A percentile compares a stretch with the other conserved stretches of the same genome.
Evolutionary conservation across 2,113 vertebrate genomes (phyloP).

Genomic region (Oryzias celebensis): DNA sequence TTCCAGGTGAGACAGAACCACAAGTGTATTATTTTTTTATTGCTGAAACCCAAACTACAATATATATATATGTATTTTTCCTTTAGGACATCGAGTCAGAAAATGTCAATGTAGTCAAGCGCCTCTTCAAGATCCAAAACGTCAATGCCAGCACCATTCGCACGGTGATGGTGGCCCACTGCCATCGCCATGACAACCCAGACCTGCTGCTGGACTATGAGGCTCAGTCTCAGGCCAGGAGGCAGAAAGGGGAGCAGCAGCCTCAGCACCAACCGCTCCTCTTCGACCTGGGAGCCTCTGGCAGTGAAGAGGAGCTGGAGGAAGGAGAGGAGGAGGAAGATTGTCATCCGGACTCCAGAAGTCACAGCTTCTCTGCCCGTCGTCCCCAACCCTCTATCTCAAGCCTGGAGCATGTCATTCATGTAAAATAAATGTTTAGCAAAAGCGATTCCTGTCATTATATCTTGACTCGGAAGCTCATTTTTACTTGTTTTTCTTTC

Average conservation of each 20-base stretch:
- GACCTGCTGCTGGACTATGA: slow-evolving; percentile 86
- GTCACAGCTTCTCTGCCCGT: slow-evolving; percentile 25
- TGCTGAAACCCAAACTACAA: no score
- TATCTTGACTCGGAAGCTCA: neutral
- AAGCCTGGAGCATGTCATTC: slow-evolving; percentile 71
- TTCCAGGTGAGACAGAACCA: slow-evolving; percentile 85
- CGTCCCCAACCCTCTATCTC: slow-evolving; percentile 47
- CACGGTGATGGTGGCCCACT: slow-evolving; percentile 96
- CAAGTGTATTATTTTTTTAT: neutral
- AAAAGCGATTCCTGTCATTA: neutral
- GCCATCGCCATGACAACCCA: slow-evolving; percentile 84
- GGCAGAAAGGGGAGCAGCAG: slow-evolving; percentile 40
- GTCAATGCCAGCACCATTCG: slow-evolving; percentile 95
- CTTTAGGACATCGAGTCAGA: slow-evolving; percentile 91
- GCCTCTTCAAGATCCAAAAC: slow-evolving; percentile 98
- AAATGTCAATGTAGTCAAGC: slow-evolving; percentile 95
- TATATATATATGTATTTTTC: neutral
- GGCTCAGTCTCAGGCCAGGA: slow-evolving; percentile 69
- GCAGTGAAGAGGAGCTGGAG: slow-evolving; percentile 70
- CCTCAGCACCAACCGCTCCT: slow-evolving; percentile 67
- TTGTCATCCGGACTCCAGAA: slow-evolving; percentile 11
- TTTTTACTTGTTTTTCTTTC: neutral
- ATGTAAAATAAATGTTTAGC: slow-evolving; percentile 51
- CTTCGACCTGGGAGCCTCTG: slow-evolving; percentile 81
- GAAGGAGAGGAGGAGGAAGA: slow-evolving; percentile 43